Evolutionary conservation across 2,888 invertebrate genomes (phyloP).

Genomic region (Aquatica leii): DNA sequence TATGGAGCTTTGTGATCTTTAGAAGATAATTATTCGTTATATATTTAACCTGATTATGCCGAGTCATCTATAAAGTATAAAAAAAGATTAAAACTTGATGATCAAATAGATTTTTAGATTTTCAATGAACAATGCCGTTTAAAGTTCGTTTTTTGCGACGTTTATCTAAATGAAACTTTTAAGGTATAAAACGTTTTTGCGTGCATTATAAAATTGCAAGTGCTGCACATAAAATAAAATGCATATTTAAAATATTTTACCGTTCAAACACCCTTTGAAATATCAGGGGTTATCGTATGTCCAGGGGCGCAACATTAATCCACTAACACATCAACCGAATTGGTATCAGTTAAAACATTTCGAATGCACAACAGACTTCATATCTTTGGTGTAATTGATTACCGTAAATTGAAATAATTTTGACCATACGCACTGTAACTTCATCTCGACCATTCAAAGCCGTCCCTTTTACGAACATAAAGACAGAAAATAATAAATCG

Average conservation of each 20-base stretch:
- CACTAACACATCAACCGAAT: conserved; percentile 31
- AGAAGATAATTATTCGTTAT: too few species aligned
- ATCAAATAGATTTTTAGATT: too few species aligned
- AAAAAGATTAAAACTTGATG: too few species aligned
- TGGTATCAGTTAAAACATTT: conserved; percentile 33
- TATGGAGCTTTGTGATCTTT: too few species aligned
- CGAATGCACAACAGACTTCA: conserved; percentile 31
- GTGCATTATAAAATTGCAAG: too few species aligned
- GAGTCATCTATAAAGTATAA: too few species aligned
- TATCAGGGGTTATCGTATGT: conserved; percentile 27
- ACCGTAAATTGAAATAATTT: conserved; percentile 18
- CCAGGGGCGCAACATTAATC: conserved; percentile 32
- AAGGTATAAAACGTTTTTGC: too few species aligned
- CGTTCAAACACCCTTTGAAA: conserved; percentile 28
- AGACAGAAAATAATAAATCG: conserved; percentile 17
- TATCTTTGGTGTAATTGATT: conserved; percentile 37
- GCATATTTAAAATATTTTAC: conserved; percentile 19
- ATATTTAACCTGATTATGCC: too few species aligned
- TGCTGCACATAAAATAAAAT: too few species aligned
- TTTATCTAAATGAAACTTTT: too few species aligned
- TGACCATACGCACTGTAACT: conserved; percentile 1
- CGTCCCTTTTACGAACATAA: neutral
- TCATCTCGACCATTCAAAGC: neutral
- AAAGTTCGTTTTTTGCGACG: too few species aligned
- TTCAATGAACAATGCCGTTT: too few species aligned